Evolutionary conservation across 2,113 vertebrate genomes (phyloP), one percentile per base, ranked within the genome.

Genomic region (Suncus etruscus): DNA sequence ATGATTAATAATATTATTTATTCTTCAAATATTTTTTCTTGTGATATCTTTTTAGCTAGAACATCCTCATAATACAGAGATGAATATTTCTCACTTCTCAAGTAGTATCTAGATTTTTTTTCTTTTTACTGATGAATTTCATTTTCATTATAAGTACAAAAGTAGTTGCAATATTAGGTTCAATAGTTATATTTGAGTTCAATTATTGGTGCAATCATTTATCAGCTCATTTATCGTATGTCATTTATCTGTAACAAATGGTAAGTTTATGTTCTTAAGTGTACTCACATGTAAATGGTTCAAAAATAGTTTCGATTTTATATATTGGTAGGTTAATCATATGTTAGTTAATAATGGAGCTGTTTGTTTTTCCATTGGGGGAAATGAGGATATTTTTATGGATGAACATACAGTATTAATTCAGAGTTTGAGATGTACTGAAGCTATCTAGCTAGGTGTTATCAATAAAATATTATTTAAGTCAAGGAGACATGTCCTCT

Each of bases 391-490:
- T 20, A 81, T 65, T 88, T 73, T 32, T 12, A 73, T 47, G n/a
- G 11, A 4, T 66, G 15, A 31, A 4, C 48, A 78, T 78, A 68
- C 4, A 14, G 54, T 39, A 45, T 11, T 50, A 22, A 54, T n/a
- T 77, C 22, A 29, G 39, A 79, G 63, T 83, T 65, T 77, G n/a
- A 25, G 6, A 5, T 69, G 4, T 65, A 51, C 75, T 86, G 83
- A 77, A 61, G 68, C 31, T 70, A 27, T 70, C 50, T 72, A 68
- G 25, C 51, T 45, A 54, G 15, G 50, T 69, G 8, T 45, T 54
- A 29, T 68, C 63, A 76, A 74, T 54, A 27, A 89, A 86, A 86
- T 78, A 81, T 20, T 63, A 48, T 66, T 76, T 82, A 70, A 81
- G 12, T 69, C 48, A 93, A 65, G 48, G 39, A 39, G 39, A 39